Base-by-base conservation (phyloP, 2,797 vertebrate genomes). In the Paramormyrops hopkinsi region DNA sequence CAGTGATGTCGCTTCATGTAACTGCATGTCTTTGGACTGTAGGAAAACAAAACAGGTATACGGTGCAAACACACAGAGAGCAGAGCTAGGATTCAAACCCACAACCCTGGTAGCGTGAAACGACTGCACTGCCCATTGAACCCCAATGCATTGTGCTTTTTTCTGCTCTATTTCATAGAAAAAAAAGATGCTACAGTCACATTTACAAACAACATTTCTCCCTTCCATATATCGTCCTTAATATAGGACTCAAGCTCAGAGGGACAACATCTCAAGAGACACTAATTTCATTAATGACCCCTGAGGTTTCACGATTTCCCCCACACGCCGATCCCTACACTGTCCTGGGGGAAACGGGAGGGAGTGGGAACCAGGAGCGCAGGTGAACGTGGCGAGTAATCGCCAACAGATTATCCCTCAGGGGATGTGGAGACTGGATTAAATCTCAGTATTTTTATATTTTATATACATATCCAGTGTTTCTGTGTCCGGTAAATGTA, bases 241-340 rank as follows among this genome's bases (percentile, higher is more conserved):
- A 53, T 86, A 53, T 19, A 37, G 5, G 29, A 37, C 62, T 65
- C 25, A 69, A 44, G 7, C 37, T 14, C 41, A 8, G 17, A n/a
- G 76, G 54, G 76, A 25, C 25, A 29, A 7, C 0, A 88, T 46
- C 87, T 88, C 82, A 59, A 59, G 65, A 73, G 87, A 59, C 65
- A 86, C 3, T 62, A 11, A 76, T 65, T 86, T 85, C 56, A 89
- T 85, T 89, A 86, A 89, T 86, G 41, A 90, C 53, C 83, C 46
- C 41, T 22, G 25, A 8, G 54, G 25, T 51, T 8, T 8, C 17
- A 56, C 14, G 44, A 22, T 50, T 89, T 88, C 59, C 83, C 51
- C 37, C 19, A 85, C 76, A 84, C 1, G 5, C 11, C 12, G 44
- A 51, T 76, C 89, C 90, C 82, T 8, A 6, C 50, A 82, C 82